These are phyloP conservation scores for Chrysina gloriosa DNA, from an alignment of 2,888 invertebrate species.

Conservation along the genomic window DNA sequence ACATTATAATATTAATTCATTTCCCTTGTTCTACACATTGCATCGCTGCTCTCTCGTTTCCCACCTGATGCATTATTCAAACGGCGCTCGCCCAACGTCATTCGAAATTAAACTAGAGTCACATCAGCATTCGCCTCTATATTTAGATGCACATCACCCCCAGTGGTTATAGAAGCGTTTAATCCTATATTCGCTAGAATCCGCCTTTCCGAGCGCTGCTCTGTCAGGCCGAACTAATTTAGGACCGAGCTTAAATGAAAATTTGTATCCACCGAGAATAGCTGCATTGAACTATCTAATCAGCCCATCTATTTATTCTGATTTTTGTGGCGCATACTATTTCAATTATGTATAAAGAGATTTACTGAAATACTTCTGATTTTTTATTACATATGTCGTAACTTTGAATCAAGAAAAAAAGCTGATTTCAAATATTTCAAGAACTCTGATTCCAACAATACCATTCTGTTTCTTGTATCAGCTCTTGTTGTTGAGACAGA, in stretches of 20 bases:
- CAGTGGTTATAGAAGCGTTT: neutral
- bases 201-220: neutral
- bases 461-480: too few relatives aligned
- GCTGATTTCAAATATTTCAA: too few relatives aligned
- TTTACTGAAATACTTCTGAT: too few relatives aligned
- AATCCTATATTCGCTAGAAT: slow-evolving; percentile 5
- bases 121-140: neutral
- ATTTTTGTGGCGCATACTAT: too few relatives aligned
- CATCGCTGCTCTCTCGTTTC: neutral
- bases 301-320: too few relatives aligned
- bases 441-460: too few relatives aligned
- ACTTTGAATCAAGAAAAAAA: too few relatives aligned
- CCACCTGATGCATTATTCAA: slow-evolving; percentile 33
- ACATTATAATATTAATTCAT: slow-evolving; percentile 35
- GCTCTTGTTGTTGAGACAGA: too few relatives aligned
- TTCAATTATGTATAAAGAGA: too few relatives aligned
- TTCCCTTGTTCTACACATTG: slow-evolving; percentile 1
- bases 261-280: too few relatives aligned
- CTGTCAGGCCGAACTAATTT: neutral
- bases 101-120: slow-evolving; percentile 21
- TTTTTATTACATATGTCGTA: too few relatives aligned
- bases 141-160: slow-evolving; percentile 17
- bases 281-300: too few relatives aligned
- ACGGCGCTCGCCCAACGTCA: slow-evolving; percentile 2
- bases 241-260: neutral